Percentiles rank a stretch among this genome's conserved stretches.
Conservation (phyloP, 2,888 invertebrate genomes). For the Cosmia trapezina region DNA sequence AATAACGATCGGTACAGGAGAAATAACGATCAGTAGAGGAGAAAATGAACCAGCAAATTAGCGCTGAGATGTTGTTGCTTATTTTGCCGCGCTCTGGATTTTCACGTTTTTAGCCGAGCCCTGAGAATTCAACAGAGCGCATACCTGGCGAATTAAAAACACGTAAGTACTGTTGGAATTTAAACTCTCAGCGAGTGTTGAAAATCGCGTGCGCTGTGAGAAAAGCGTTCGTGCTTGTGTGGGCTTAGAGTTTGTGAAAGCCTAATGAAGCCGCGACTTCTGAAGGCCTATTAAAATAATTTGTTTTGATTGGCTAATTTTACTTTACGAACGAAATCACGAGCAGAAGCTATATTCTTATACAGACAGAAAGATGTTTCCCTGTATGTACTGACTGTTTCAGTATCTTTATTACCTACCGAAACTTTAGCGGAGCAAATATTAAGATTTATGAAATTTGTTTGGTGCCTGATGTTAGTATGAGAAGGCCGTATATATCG, state of each 20-base stretch:
- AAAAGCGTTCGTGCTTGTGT: no score
- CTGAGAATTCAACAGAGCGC: no score
- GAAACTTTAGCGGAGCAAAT: constrained; percentile 33
- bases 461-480: constrained; percentile 33
- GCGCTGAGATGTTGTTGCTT: no score
- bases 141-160: no score
- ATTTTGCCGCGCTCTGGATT: no score
- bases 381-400: not conserved
- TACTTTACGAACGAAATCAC: not conserved
- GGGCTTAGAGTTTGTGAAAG: not conserved
- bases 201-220: no score
- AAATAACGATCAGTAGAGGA: no score
- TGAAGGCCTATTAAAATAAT: not conserved
- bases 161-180: no score
- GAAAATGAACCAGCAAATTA: no score
- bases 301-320: not conserved
- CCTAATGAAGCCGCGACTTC: not conserved
- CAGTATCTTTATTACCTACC: constrained; percentile 10
- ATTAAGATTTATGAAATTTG: constrained; percentile 58
- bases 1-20: no score
- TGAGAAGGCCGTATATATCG: constrained; percentile 21
- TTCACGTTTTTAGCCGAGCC: no score
- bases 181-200: no score
- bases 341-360: not conserved
- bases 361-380: not conserved